Percentiles rank a stretch among this genome's conserved stretches.
Evolutionary conservation across 2,888 invertebrate genomes (phyloP).

Genomic region (Subacronicta megacephala): DNA sequence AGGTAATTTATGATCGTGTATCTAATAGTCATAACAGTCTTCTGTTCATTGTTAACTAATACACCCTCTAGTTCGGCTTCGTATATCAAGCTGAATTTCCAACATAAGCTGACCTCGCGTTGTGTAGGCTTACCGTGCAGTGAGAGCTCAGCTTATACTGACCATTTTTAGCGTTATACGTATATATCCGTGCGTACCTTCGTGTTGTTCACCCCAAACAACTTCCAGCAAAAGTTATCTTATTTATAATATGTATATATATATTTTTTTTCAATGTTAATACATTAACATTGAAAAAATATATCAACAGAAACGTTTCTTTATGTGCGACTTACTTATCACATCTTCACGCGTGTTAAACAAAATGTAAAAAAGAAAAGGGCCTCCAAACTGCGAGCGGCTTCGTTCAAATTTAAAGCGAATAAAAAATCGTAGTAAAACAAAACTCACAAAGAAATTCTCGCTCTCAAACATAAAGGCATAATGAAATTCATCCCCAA

Average conservation of each 20-base stretch:
- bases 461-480: slow-evolving; percentile 80
- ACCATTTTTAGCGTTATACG: background rate
- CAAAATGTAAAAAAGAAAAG: slow-evolving; percentile 11
- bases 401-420: slow-evolving; percentile 66
- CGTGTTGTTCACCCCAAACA: slow-evolving; percentile 5
- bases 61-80: slow-evolving; percentile 10
- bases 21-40: slow-evolving; percentile 50
- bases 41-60: slow-evolving; percentile 37
- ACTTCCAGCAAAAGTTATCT: background rate
- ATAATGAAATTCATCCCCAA: slow-evolving; percentile 88
- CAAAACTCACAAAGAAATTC: slow-evolving; percentile 76
- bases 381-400: slow-evolving; percentile 9
- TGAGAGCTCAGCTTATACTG: too few relatives aligned
- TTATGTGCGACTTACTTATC: slow-evolving; percentile 24
- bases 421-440: slow-evolving; percentile 77
- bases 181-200: background rate
- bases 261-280: too few relatives aligned
- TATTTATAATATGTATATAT: too few relatives aligned
- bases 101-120: too few relatives aligned
- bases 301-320: background rate
- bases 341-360: slow-evolving; percentile 23
- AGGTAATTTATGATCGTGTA: slow-evolving; percentile 64
- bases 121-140: too few relatives aligned
- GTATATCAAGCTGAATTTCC: background rate
- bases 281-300: too few relatives aligned